Base-by-base conservation (phyloP, 53 echinoderm and acorn worm genomes). In the Temnopleurus reevesii region DNA sequence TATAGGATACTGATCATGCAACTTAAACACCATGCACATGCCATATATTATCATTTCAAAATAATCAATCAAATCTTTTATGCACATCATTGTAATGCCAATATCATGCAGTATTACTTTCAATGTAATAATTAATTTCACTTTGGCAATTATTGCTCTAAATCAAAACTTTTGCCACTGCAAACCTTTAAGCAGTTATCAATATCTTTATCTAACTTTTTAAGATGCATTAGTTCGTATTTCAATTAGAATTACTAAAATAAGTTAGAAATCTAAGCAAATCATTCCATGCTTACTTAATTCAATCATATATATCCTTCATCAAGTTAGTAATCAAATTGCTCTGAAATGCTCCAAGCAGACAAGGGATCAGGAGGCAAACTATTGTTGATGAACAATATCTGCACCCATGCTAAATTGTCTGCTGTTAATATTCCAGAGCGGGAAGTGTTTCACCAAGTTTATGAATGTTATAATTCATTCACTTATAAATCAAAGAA, bases 1-100 rank as follows among this genome's bases (percentile, higher is more conserved):
- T 12, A 41, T 35, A 8, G 41, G 49, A n/a, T n/a, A n/a, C 8
- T 51, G 8, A 55, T 56, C 83, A 83, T 83, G 83, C 83, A 55
- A 54, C n/a, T 33, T n/a, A n/a, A 2, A 55, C 31, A 34, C 27
- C 83, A 83, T 83, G 83, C 83, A 83, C 83, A 83, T 83, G 83
- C 83, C 54, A 53, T 79, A 45, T 5, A 45, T 51, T 44, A 25
- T 79, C 79, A 79, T 71, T 71, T 71, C 6, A 41, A 8, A 7
- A 41, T 4, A 49, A 71, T n/a, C 21, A 36, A 43, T 71, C 0
- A 38, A 17, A 21, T 38, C 1, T 31, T 17, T 3, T n/a, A n/a
- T 21, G 36, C 19, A 41, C 41, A 71, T 6, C 7, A 43, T n/a
- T 71, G 15, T 41, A n/a, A n/a, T 41, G 19, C 10, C 8, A 19